Evolutionary conservation across 2,113 vertebrate genomes (phyloP).

Genomic region (Columbina picui): DNA sequence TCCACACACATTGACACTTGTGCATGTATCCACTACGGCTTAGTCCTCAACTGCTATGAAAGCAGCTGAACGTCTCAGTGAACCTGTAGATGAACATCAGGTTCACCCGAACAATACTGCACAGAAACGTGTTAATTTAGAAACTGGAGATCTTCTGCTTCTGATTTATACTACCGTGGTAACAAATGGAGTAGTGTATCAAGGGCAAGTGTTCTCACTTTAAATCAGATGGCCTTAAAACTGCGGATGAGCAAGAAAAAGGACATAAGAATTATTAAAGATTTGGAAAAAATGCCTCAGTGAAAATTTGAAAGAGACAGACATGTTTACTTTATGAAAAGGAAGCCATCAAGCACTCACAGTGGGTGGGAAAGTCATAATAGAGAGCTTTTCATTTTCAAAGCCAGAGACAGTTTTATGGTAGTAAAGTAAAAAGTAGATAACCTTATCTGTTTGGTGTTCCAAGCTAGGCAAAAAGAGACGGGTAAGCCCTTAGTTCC

Average conservation of each 20-base stretch:
- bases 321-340: conserved; percentile 15
- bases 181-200: conserved; percentile 3
- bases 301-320: neutral
- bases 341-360: neutral
- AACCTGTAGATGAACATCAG: neutral
- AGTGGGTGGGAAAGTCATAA: neutral
- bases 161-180: neutral
- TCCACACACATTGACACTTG: neutral
- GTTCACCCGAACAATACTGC: neutral
- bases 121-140: neutral
- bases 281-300: neutral
- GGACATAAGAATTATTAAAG: neutral
- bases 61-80: neutral
- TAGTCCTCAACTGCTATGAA: neutral
- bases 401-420: neutral
- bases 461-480: neutral
- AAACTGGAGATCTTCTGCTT: neutral
- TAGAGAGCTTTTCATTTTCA: neutral
- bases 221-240: conserved; percentile 36
- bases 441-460: neutral
- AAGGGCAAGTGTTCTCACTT: conserved; percentile 11
- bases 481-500: neutral
- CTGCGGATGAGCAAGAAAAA: conserved; percentile 6
- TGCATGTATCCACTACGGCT: neutral
- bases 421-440: neutral